Percentiles rank a stretch among this genome's conserved stretches.
Evolutionary conservation across 1,140 invertebrate species (phyloP).

Genomic region (Tetraneura akinire): DNA sequence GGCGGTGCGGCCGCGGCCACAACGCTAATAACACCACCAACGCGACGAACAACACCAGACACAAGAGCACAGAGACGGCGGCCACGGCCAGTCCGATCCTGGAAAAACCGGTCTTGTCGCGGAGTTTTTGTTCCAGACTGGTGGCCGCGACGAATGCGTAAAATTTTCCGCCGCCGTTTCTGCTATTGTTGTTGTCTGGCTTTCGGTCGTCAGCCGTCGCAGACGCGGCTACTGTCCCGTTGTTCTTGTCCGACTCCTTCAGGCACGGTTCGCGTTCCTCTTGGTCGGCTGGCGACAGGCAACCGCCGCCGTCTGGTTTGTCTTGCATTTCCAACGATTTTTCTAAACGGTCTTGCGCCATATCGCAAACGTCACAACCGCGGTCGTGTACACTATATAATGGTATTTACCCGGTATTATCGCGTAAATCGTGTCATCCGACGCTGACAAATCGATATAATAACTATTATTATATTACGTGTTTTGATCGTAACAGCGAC

Average conservation of each 20-base stretch:
- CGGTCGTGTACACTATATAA: neutral
- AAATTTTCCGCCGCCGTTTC: slow-evolving; percentile 20
- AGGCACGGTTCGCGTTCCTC: slow-evolving; percentile 41
- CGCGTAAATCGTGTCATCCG: neutral
- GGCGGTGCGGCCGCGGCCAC: slow-evolving; percentile 57
- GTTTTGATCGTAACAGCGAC: too few species aligned
- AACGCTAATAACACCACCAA: slow-evolving; percentile 57
- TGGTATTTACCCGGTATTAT: neutral
- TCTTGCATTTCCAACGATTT: slow-evolving; percentile 32
- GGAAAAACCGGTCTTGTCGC: slow-evolving; percentile 54
- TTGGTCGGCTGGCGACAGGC: slow-evolving; percentile 3
- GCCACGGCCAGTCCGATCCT: slow-evolving; percentile 51
- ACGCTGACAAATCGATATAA: neutral
- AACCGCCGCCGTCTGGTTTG: slow-evolving; percentile 39
- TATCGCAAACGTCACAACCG: neutral
- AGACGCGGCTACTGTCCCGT: neutral
- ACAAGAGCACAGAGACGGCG: slow-evolving; percentile 54
- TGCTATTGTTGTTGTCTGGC: slow-evolving; percentile 9
- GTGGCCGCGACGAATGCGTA: slow-evolving; percentile 19
- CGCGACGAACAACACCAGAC: slow-evolving; percentile 53
- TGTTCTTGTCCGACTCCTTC: slow-evolving; percentile 15
- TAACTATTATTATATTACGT: too few species aligned
- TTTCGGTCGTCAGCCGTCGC: neutral
- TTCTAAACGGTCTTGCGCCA: slow-evolving; percentile 5
- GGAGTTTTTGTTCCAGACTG: slow-evolving; percentile 30